Evolutionary conservation across 2,113 vertebrate genomes (phyloP), one percentile per base, ranked within the genome.

Genomic region (Cyprinodon brontotheroides): DNA sequence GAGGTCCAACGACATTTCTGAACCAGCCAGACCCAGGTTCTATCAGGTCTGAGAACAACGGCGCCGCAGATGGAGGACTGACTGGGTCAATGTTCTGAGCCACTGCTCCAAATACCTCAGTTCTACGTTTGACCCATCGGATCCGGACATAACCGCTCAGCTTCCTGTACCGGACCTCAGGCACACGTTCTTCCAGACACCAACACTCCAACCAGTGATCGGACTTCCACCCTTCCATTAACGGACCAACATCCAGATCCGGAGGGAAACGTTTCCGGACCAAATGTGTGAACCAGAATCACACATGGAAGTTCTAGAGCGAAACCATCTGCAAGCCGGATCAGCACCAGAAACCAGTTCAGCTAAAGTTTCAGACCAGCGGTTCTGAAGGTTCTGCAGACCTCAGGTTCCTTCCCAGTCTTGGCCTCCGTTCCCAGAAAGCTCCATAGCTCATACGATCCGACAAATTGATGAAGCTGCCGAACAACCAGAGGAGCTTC

Each of bases 281-380:
- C 85, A 75, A 66, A 77, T 39, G 66, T 5, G n/a, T 50, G 72
- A 82, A 84, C 61, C 36, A 47, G 76, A 70, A 77, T 61, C 61
- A 39, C 65, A 53, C 38, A n/a, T 41, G 13, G 15, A 40, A 3
- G 20, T 45, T 65, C n/a, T 45, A 22, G 3, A 3, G 17, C 22
- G 4, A n/a, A n/a, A 64, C 62, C 38, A n/a, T 9, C 29, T 64
- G 15, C n/a, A 8, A 41, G 13, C 17, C 3, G 9, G 36, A 37
- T n/a, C 40, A 43, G 40, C 40, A 45, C 64, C 73, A 67, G 22
- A 67, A 48, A 45, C n/a, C 9, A 43, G 64, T 4, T n/a, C 29
- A 41, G 64, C 20, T 65, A 43, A 22, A n/a, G 17, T 4, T 12
- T 65, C 43, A 47, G 41, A 43, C 12, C 41, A 29, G 47, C 1